A percentile compares a stretch with the other conserved stretches of the same genome.
Conservation (phyloP, 1,140 invertebrate genomes). For the Gryllus bimaculatus region DNA sequence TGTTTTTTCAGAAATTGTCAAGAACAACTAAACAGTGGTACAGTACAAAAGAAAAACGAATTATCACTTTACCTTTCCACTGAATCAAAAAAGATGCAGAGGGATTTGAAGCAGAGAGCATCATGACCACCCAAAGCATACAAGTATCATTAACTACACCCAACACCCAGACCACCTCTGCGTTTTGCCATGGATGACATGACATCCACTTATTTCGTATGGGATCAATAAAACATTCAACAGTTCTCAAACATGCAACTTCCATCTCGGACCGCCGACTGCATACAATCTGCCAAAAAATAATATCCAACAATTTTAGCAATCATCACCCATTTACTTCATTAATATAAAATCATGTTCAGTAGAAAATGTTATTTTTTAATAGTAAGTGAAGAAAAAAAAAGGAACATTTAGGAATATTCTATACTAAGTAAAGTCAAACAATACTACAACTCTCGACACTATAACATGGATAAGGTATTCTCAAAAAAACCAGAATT, state of each 20-base stretch:
- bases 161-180: slow-evolving; percentile 81
- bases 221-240: slow-evolving; percentile 91
- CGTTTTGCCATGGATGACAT: slow-evolving; percentile 80
- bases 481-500: no score
- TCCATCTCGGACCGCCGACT: slow-evolving; percentile 85
- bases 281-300: slow-evolving; percentile 64
- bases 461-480: no score
- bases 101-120: slow-evolving; percentile 72
- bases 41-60: slow-evolving; percentile 13
- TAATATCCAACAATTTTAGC: neutral
- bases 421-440: no score
- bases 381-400: no score
- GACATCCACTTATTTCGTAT: slow-evolving; percentile 81
- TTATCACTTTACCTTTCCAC: slow-evolving; percentile 77
- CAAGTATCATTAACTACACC: slow-evolving; percentile 67
- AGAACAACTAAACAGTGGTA: no score
- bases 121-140: slow-evolving; percentile 85
- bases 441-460: no score
- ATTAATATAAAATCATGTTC: neutral
- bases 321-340: neutral
- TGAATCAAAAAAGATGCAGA: slow-evolving; percentile 74
- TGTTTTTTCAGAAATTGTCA: no score
- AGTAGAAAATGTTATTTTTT: neutral
- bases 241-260: slow-evolving; percentile 80
- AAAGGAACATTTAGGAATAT: no score